These are phyloP conservation scores for Sciurus niger DNA, from an alignment of 2,113 vertebrate species.

Conservation along the genomic window DNA sequence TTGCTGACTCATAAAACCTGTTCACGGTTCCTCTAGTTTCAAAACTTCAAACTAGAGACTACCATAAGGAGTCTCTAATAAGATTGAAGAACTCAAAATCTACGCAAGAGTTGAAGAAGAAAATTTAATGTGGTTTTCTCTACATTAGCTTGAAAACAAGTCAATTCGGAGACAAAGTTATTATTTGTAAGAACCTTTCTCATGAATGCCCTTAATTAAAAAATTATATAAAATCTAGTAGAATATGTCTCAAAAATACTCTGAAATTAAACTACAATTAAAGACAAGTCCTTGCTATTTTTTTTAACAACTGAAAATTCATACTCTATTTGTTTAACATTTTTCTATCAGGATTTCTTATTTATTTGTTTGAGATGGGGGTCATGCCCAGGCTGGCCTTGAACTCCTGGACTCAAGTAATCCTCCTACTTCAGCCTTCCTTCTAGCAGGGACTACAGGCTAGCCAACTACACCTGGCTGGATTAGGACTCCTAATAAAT, in stretches of 20 bases:
- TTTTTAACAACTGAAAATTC: constrained; percentile 12
- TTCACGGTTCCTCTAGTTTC: background rate
- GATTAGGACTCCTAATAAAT: background rate
- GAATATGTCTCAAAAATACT: constrained; percentile 36
- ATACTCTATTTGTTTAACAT: background rate
- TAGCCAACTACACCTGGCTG: background rate
- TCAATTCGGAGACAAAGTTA: constrained; percentile 38
- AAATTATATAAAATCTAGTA: constrained; percentile 46
- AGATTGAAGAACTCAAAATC: constrained; percentile 51
- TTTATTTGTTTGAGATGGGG: background rate
- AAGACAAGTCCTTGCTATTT: background rate
- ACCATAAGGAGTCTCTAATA: background rate
- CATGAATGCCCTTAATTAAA: constrained; percentile 32
- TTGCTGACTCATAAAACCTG: constrained; percentile 37
- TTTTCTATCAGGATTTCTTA: background rate
- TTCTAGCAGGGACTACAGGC: background rate
- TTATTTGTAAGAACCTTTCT: constrained; percentile 7
- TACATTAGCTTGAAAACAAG: constrained; percentile 39
- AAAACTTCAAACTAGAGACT: background rate
- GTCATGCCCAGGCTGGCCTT: background rate
- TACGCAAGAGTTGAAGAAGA: constrained; percentile 14
- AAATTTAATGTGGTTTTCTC: background rate
- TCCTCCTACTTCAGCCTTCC: background rate
- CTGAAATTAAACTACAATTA: constrained; percentile 38
- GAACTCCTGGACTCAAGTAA: background rate